These are phyloP conservation scores for Henicopernis longicauda DNA, from an alignment of 2,113 vertebrate species.

Conservation along the genomic window DNA sequence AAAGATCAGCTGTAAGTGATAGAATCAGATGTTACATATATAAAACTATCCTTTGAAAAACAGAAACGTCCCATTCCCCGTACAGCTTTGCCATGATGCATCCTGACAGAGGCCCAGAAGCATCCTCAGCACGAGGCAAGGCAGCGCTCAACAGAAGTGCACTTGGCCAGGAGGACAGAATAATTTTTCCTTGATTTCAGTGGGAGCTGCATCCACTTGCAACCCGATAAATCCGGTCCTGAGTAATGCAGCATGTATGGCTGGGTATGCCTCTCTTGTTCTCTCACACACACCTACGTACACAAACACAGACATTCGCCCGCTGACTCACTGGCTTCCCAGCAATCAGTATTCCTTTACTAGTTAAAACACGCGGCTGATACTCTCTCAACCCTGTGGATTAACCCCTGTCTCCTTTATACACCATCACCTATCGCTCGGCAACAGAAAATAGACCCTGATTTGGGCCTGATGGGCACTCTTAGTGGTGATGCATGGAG, in stretches of 20 bases:
- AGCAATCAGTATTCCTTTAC: conserved; percentile 2
- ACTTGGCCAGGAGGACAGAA: neutral
- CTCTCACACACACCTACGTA: conserved; percentile 2
- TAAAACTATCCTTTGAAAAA: neutral
- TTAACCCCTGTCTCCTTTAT: conserved; percentile 62
- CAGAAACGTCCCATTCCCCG: neutral
- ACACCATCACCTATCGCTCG: neutral
- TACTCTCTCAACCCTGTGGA: conserved; percentile 23
- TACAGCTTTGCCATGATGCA: neutral
- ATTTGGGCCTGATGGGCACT: conserved; percentile 37
- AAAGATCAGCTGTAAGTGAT: neutral
- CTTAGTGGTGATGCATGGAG: conserved; percentile 35
- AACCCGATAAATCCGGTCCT: neutral
- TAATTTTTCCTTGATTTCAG: neutral
- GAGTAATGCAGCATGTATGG: fast-evolving
- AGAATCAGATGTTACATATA: neutral
- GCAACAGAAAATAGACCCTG: neutral
- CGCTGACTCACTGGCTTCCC: conserved; percentile 55
- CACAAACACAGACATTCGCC: neutral
- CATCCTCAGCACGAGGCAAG: neutral
- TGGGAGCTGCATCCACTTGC: neutral
- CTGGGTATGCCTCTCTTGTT: neutral
- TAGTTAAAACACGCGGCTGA: conserved; percentile 45
- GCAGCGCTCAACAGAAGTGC: neutral
- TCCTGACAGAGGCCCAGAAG: conserved; percentile 33